Conservation (phyloP, 2,113 vertebrate genomes). For the Corynorhinus townsendii region DNA sequence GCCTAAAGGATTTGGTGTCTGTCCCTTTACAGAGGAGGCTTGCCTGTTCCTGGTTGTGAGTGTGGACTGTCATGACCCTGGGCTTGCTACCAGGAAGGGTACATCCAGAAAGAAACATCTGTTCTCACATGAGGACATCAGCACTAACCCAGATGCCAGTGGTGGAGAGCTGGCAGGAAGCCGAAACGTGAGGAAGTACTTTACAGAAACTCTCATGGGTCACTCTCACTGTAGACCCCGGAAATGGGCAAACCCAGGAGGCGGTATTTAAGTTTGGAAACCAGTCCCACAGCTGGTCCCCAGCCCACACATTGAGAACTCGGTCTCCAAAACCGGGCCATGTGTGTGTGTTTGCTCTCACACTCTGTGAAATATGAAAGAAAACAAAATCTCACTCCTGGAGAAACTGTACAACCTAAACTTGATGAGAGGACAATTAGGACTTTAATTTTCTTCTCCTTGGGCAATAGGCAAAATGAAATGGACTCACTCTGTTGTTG, state of each 20-base stretch:
- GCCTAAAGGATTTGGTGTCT: accelerated
- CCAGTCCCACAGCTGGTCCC: background rate
- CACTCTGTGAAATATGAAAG: background rate
- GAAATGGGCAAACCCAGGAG: accelerated
- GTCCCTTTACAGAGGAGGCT: accelerated
- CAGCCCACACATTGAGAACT: accelerated
- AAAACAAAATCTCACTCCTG: background rate
- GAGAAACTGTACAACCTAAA: background rate
- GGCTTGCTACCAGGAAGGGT: accelerated
- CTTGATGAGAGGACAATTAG: background rate
- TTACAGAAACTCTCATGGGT: accelerated
- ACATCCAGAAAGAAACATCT: accelerated
- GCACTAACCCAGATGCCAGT: accelerated
- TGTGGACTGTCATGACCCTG: accelerated
- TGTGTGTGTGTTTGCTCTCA: accelerated
- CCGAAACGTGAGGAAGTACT: accelerated
- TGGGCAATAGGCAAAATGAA: accelerated
- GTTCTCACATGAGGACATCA: too few species aligned
- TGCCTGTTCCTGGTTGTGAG: accelerated
- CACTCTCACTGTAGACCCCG: accelerated
- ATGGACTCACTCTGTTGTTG: accelerated
- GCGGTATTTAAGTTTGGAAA: accelerated
- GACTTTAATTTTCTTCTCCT: background rate
- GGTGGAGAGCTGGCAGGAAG: accelerated
- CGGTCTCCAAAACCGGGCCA: accelerated